Conservation (phyloP, 2,113 vertebrate genomes). For the Malurus elegans region DNA sequence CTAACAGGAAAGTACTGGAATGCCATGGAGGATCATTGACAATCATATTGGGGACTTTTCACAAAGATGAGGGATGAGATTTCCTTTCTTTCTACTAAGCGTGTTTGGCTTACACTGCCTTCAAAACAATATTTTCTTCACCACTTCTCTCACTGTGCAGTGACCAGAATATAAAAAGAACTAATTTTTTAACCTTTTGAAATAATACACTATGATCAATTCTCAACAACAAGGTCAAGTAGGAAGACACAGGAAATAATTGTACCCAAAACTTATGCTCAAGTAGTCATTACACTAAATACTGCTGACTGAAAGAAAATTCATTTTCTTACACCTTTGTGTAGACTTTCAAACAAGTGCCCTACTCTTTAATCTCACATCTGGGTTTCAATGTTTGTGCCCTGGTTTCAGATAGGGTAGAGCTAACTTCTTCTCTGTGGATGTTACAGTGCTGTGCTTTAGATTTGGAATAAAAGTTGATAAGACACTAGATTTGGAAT, state of each 20-base stretch:
- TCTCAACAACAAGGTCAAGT: not conserved
- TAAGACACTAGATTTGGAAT: too few species aligned
- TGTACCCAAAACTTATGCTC: not conserved
- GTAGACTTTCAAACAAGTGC: not conserved
- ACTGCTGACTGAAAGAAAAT: not conserved
- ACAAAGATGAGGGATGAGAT: constrained; percentile 62
- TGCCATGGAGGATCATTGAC: not conserved
- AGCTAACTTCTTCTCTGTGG: not conserved
- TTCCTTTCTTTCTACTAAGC: constrained; percentile 55
- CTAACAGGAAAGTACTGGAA: not conserved
- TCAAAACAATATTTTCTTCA: constrained; percentile 18
- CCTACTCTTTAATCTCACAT: not conserved
- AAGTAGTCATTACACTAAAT: not conserved
- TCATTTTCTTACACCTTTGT: rapidly evolving
- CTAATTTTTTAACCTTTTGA: not conserved
- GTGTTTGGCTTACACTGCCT: not conserved
- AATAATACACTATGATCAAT: not conserved
- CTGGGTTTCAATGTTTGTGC: not conserved
- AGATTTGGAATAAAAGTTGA: not conserved
- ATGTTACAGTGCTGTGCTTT: not conserved
- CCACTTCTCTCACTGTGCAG: not conserved
- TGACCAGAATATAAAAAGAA: not conserved
- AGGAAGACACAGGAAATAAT: not conserved
- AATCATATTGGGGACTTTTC: not conserved
- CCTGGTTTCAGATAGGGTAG: not conserved